Evolutionary conservation across 2,888 invertebrate species (phyloP).

Genomic region (Scelioninae gen. 2): DNA sequence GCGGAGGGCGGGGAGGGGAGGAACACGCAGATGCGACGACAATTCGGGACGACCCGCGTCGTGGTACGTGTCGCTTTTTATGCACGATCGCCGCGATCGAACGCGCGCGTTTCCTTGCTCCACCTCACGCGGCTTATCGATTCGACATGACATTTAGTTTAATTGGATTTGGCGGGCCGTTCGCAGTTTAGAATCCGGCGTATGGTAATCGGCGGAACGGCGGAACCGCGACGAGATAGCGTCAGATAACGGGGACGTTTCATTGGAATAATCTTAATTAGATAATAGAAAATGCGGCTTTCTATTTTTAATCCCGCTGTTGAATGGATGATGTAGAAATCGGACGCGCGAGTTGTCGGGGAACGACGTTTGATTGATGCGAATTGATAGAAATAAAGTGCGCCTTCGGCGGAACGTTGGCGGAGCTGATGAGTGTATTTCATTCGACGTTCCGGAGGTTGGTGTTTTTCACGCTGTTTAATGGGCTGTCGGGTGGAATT

Average conservation of each 20-base stretch:
- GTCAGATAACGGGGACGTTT: conserved; percentile 34
- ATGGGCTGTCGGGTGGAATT: no score
- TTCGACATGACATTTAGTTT: conserved; percentile 34
- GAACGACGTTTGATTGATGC: conserved; percentile 16
- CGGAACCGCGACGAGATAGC: conserved; percentile 41
- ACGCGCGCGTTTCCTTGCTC: no score
- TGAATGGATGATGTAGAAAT: conserved; percentile 39
- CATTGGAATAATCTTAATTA: conserved; percentile 42
- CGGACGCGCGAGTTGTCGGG: conserved; percentile 15
- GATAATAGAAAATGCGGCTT: conserved; percentile 52
- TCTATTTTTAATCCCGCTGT: conserved; percentile 43
- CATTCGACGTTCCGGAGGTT: neutral
- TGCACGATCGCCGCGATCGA: no score
- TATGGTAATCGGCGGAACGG: conserved; percentile 41
- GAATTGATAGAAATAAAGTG: conserved; percentile 12
- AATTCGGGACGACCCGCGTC: conserved; percentile 29
- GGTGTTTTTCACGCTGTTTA: neutral
- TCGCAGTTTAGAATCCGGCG: conserved; percentile 14
- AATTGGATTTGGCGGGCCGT: conserved; percentile 22
- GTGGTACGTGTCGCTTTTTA: no score
- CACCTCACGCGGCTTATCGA: conserved; percentile 10
- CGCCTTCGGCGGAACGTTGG: neutral
- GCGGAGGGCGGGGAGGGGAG: no score
- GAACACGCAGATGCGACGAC: no score
- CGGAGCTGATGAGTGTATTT: no score